Evolutionary conservation across 1,140 invertebrate genomes (phyloP).

Genomic region (Drosophila leontia): DNA sequence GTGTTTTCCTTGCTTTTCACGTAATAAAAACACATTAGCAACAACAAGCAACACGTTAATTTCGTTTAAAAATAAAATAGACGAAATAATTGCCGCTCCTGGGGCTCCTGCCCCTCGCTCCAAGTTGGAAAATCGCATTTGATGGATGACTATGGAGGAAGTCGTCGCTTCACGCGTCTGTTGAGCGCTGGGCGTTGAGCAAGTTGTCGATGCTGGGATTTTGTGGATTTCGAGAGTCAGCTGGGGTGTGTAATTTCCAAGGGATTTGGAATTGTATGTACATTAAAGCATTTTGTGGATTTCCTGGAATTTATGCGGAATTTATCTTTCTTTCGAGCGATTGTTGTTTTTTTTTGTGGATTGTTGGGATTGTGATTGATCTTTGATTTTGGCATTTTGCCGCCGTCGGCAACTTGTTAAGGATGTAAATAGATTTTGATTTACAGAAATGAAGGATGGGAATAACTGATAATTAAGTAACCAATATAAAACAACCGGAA

Average conservation of each 20-base stretch:
- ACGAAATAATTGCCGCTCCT: conserved; percentile 74
- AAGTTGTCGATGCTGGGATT: conserved; percentile 54
- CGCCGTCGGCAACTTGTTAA: conserved; percentile 44
- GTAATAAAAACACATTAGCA: conserved; percentile 75
- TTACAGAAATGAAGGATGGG: background rate
- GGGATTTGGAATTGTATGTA: conserved; percentile 28
- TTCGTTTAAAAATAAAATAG: conserved; percentile 79
- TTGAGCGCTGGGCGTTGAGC: conserved; percentile 47
- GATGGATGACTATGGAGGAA: conserved; percentile 69
- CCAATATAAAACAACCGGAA: no score
- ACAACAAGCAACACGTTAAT: conserved; percentile 65
- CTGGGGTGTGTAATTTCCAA: conserved; percentile 42
- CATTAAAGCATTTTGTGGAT: conserved; percentile 66
- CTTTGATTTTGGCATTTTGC: conserved; percentile 68
- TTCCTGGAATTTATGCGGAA: conserved; percentile 80
- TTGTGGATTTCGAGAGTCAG: conserved; percentile 50
- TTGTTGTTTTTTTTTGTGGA: conserved; percentile 1
- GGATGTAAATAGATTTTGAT: conserved; percentile 40
- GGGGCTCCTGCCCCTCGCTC: background rate
- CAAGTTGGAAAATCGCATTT: conserved; percentile 65
- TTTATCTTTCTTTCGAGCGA: conserved; percentile 31
- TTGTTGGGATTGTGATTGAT: conserved; percentile 70
- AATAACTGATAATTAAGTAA: background rate
- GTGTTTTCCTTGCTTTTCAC: conserved; percentile 67
- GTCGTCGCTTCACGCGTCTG: conserved; percentile 42